Percentiles rank a stretch among this genome's conserved stretches.
Evolutionary conservation across 2,113 vertebrate species (phyloP).

Genomic region (Pyrgilauda ruficollis): DNA sequence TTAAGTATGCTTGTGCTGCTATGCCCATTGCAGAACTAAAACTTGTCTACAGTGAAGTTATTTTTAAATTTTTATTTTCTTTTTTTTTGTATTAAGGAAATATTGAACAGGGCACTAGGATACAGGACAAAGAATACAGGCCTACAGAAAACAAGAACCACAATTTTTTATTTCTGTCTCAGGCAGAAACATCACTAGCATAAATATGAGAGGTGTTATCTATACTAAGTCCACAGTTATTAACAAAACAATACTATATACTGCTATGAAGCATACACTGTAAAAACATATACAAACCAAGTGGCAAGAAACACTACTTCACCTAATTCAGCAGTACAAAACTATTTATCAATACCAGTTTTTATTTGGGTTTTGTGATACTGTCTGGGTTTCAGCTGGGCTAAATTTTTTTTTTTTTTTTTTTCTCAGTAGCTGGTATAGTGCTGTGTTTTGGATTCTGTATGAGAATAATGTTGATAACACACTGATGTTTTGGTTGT

Average conservation of each 20-base stretch:
- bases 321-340: background rate
- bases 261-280: background rate
- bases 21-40: background rate
- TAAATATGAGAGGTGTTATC: background rate
- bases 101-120: background rate
- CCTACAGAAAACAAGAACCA: background rate
- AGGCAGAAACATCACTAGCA: background rate
- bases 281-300: background rate
- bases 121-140: background rate
- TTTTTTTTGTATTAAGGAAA: background rate
- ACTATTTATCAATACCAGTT: background rate
- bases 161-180: background rate
- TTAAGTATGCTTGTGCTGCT: background rate
- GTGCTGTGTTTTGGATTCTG: background rate
- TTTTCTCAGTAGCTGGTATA: background rate
- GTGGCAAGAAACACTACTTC: background rate
- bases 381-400: background rate
- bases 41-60: background rate
- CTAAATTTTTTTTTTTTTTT: background rate
- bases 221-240: background rate
- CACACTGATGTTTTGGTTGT: background rate
- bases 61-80: background rate
- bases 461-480: background rate
- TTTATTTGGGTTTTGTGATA: background rate
- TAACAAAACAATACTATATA: background rate